Conservation (phyloP, 1,140 invertebrate genomes). For the Chymomyza costata region DNA sequence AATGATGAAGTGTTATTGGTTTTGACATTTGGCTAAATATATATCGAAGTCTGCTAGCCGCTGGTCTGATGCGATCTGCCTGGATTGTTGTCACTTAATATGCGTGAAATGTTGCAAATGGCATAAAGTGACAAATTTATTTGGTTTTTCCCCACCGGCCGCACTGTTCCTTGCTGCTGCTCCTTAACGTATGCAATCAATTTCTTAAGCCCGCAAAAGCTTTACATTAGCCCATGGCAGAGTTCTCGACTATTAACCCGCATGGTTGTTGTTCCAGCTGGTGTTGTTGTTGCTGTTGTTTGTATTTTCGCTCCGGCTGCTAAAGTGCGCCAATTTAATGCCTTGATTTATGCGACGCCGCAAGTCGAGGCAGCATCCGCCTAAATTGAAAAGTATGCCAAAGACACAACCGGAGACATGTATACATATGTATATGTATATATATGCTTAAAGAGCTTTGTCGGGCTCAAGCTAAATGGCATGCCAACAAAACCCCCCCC, state of each 20-base stretch:
- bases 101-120: conserved; percentile 31
- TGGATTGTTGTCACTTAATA: conserved; percentile 30
- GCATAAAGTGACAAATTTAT: conserved; percentile 47
- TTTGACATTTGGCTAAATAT: conserved; percentile 19
- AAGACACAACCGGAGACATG: conserved; percentile 13
- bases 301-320: no score
- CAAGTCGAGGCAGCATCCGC: conserved; percentile 1
- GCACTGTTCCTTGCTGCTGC: conserved; percentile 5
- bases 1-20: conserved; percentile 33
- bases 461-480: no score
- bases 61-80: not conserved
- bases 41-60: no score
- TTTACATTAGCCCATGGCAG: conserved; percentile 27
- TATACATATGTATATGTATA: not conserved
- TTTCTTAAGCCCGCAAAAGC: conserved; percentile 15
- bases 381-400: conserved; percentile 25
- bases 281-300: not conserved
- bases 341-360: conserved; percentile 16
- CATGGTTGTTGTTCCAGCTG: not conserved
- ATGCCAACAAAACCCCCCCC: not conserved
- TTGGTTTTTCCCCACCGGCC: conserved; percentile 37
- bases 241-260: no score
- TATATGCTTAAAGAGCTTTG: not conserved
- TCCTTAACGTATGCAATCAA: conserved; percentile 38
- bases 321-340: not conserved